Evolutionary conservation across 2,797 vertebrate genomes (phyloP), one percentile per base, ranked within the genome.

Genomic region (Galaxias olidus): DNA sequence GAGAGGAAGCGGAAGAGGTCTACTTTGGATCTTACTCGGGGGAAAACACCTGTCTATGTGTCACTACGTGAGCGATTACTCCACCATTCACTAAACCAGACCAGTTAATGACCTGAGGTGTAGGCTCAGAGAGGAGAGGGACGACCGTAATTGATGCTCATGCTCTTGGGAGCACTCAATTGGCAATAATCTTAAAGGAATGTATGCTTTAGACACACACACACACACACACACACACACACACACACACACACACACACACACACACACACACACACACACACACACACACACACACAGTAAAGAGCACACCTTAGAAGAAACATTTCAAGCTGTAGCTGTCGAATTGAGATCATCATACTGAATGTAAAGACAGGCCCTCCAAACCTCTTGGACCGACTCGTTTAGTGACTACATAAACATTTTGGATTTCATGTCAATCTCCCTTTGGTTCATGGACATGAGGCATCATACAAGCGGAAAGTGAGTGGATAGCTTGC

Each of bases 11-110:
- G 30, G 42, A 20, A 30, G 61, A 12, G 6, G 45, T 45, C 10
- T 11, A 12, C n/a, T 61, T 50, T 12, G 59, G 47, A 41, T 41
- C 14, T 10, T 40, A 20, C 30, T 15, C 30, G 20, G 1, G 6
- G 47, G 59, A 20, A 61, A 61, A 14, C 59, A 61, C 30, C 46
- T 61, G 59, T 50, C 7, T 42, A 18, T 61, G 59, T 45, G 46
- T 61, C 47, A 61, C 20, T 41, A 19, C 40, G 41, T 61, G 59
- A 49, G 59, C 4, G 59, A 61, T 42, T 4, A 47, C 11, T 11
- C 8, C 6, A 6, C 30, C 30, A 30, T 30, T 30, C 8, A 53
- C 20, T 53, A 11, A 18, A 19, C 9, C 15, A 46, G 43, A 12
- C 9, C 11, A 8, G 57, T 45, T 15, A 59, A 46, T 59, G 11